Base-by-base conservation (phyloP, 2,888 invertebrate species). In the Lucinisca nassula region DNA sequence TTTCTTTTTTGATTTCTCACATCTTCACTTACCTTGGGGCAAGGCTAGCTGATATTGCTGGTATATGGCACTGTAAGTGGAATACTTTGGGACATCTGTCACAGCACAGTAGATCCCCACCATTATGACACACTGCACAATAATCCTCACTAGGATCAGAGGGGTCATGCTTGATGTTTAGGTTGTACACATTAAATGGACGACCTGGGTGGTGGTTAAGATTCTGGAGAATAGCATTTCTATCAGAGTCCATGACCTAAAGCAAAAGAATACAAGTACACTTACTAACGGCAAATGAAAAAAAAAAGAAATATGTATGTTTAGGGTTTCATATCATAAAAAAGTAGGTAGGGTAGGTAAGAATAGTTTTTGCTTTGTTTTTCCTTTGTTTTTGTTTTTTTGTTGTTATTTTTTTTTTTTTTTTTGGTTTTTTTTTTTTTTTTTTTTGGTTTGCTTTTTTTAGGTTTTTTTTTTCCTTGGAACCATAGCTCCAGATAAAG, bases 81-180 rank as follows among this genome's bases (percentile, higher is more conserved):
- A 98, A 99, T 87, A 99, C 99, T 97, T 98, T 98, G 85, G 99
- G 99, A 96, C 99, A 99, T 96, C 98, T 98, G 97, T 99, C 98
- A 97, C 99, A 99, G 97, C 99, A 99, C 96, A 99, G 98, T 92
- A 99, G 97, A 96, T 99, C 98, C 45, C 99, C 99, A 73, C 99
- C 99, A 97, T 99, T 99, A 97, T 98, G 98, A 96, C 99, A 99
- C 49, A 99, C 98, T 85, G 98, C 98, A 97, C 99, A 99, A 98
- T 98, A 99, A 97, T 99, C 99, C 97, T 99, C 99, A 96, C 98
- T 99, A 82, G 98, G 98, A 97, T 99, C 99, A 94, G 77, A 80
- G 24, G 90, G 90, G 73, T 98, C 92, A 37, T 92, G 90, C 38
- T 90, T 88, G 0, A 86, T 82, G 24, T 90, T 85, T 6, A 90